A percentile compares a stretch with the other conserved stretches of the same genome.
These are phyloP conservation scores for Tyto alba DNA, from an alignment of 2,113 vertebrate genomes.

Conservation along the genomic window DNA sequence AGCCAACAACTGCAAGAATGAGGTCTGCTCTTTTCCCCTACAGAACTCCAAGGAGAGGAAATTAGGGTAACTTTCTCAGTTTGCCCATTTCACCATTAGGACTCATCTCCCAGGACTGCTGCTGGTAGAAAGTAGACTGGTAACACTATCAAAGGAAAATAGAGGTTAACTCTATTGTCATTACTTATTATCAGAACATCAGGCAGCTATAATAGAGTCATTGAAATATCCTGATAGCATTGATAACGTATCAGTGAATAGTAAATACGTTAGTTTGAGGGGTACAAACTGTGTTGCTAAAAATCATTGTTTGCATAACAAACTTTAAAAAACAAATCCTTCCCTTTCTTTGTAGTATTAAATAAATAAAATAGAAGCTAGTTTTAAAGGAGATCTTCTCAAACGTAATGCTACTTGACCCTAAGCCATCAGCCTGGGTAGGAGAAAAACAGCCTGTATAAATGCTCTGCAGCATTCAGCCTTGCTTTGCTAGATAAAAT, in stretches of 20 bases:
- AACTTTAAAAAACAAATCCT: neutral
- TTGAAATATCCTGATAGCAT: neutral
- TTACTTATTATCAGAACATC: neutral
- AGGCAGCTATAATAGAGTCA: neutral
- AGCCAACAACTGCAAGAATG: neutral
- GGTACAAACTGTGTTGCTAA: neutral
- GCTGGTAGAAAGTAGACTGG: neutral
- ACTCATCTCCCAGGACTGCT: neutral
- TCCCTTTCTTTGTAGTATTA: neutral
- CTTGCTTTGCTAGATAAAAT: constrained; percentile 21
- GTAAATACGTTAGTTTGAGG: neutral
- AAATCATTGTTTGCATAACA: neutral
- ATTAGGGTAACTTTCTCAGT: neutral
- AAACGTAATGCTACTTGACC: neutral
- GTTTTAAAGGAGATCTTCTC: neutral
- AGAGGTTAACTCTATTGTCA: constrained; percentile 8
- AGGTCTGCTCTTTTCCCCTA: neutral
- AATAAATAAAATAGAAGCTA: neutral
- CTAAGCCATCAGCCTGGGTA: neutral
- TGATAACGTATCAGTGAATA: neutral
- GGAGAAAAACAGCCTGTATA: neutral
- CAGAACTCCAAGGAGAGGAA: neutral
- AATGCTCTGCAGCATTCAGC: constrained; percentile 16
- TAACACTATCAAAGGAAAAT: neutral
- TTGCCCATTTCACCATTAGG: neutral